Conservation (phyloP, 2,113 vertebrate species). For the Odobenus rosmarus region DNA sequence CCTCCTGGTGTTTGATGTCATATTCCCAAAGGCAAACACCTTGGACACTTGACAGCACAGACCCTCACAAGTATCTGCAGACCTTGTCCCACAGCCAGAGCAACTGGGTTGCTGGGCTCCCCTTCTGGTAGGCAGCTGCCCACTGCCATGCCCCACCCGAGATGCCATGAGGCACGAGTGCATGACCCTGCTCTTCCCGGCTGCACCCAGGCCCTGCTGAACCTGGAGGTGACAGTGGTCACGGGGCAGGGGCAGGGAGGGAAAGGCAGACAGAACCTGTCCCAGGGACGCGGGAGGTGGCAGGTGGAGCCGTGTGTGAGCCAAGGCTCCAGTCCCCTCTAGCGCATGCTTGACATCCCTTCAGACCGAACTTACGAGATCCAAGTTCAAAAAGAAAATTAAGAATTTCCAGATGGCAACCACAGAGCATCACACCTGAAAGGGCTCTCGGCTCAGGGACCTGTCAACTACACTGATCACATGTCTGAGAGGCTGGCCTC, state of each 20-base stretch:
- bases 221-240: neutral
- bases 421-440: neutral
- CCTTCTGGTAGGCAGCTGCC: neutral
- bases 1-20: neutral
- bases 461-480: neutral
- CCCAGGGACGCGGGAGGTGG: neutral
- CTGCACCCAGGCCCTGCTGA: neutral
- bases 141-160: rapidly evolving
- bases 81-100: neutral
- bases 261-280: neutral
- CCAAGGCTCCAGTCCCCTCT: neutral
- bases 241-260: neutral
- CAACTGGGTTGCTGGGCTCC: neutral
- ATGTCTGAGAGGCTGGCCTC: neutral
- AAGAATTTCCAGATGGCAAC: neutral
- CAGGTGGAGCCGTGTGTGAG: neutral
- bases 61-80: neutral
- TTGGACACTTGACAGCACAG: neutral
- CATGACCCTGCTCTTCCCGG: neutral
- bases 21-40: neutral
- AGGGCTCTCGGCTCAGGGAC: neutral
- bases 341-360: neutral
- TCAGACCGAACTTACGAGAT: neutral
- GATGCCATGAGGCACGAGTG: neutral
- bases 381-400: neutral